Base-by-base conservation (phyloP, 2,113 vertebrate species). In the Phaethornis superciliosus region DNA sequence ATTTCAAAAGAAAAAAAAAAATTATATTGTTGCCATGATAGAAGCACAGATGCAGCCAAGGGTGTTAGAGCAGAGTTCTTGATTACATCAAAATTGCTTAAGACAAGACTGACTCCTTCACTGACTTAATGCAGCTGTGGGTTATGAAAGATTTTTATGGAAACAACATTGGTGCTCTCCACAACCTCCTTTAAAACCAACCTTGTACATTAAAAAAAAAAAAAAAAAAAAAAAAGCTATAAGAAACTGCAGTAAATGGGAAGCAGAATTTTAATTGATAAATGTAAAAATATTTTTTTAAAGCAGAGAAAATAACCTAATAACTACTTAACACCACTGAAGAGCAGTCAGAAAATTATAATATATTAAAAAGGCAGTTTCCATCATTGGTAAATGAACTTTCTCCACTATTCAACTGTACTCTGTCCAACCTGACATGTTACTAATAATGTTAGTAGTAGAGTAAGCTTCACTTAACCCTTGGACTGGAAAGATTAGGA, bases 21-120 rank as follows among this genome's bases (percentile, higher is more conserved):
- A 15, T 63, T 33, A 4, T 88, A 90, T 81, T 90, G 56, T 86
- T 90, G 35, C 87, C 40, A 71, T 85, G 72, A 94, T 64, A 94
- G 89, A 96, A 94, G 65, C 60, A 40, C 40, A 81, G 94, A 65
- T 93, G 87, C 82, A 91, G 92, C 85, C 87, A 94, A 82, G 76
- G 52, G 79, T 95, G 88, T 93, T 86, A 88, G 65, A 93, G 64
- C 33, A 78, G n/a, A 77, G 72, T 58, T 71, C 84, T 91, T 96
- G 89, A 94, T 96, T 94, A 93, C 79, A 82, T 58, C 63, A 94
- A 90, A 95, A 94, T 87, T 94, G 62, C 55, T 88, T 94, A 91
- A 95, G 90, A 96, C 84, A 96, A 88, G 81, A 93, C 65, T 81
- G 87, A 92, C 90, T 93, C 76, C 85, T 93, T 91, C 93, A 70